These are phyloP conservation scores for Pedionomus torquatus DNA, from an alignment of 2,113 vertebrate species.

Conservation along the genomic window DNA sequence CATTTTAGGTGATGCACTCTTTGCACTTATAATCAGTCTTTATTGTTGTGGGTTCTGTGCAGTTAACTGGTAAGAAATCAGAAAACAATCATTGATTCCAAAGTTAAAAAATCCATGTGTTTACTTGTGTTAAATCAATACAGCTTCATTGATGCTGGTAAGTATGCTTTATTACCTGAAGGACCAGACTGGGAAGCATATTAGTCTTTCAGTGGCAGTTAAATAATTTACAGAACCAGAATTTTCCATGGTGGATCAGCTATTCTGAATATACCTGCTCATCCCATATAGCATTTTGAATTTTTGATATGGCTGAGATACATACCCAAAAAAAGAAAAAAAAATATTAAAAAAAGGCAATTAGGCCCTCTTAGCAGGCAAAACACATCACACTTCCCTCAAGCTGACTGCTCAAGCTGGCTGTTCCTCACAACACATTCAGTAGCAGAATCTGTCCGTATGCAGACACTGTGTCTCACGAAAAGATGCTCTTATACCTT, in stretches of 20 bases:
- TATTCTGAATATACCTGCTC: neutral
- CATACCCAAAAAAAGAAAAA: neutral
- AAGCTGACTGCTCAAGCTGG: neutral
- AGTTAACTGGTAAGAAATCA: neutral
- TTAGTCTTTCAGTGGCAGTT: neutral
- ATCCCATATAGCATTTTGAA: neutral
- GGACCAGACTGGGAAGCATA: neutral
- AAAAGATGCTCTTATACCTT: neutral
- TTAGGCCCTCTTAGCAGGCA: neutral
- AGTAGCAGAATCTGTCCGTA: neutral
- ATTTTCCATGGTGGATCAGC: neutral
- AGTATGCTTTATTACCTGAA: neutral
- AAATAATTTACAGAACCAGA: neutral
- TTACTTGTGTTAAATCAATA: neutral
- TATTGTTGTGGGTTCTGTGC: neutral
- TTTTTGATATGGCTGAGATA: neutral
- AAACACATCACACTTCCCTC: neutral
- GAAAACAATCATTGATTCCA: neutral
- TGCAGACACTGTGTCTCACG: conserved; percentile 41
- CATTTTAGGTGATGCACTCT: neutral
- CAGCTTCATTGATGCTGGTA: neutral
- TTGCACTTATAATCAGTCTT: neutral
- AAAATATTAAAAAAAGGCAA: neutral
- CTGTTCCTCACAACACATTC: neutral
- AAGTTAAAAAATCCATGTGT: neutral